Base-by-base conservation (phyloP, 2,113 vertebrate species). In the Nicator chloris region DNA sequence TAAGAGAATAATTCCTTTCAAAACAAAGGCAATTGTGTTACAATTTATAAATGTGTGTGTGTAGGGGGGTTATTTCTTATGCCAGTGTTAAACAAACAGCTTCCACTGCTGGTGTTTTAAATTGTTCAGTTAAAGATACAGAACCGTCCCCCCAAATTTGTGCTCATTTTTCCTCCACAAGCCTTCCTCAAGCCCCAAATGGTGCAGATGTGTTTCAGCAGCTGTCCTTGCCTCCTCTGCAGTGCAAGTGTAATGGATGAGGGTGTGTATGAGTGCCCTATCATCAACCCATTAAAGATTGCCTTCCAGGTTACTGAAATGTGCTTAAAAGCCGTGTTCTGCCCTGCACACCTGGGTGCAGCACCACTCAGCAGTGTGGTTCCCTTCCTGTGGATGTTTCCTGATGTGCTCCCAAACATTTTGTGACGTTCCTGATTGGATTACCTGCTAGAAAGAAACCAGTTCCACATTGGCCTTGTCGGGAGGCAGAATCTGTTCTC, bases 11-110 rank as follows among this genome's bases (percentile, higher is more conserved):
- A 92, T 59, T 82, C 80, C 50, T 88, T 61, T 66, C 40, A 54
- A 94, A 95, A 96, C 86, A 95, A 94, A 94, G 50, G 59, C 83
- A 91, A 93, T 91, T 95, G 91, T 93, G 69, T 51, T 77, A 20
- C 44, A 59, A 89, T 87, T 80, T 69, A 47, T 90, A 49, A 53
- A 5, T 17, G 3, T 20, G 37, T 8, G 24, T 20, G 6, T 3
- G 11, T 5, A 6, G 3, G 4, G 16, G 4, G 23, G 3, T 27
- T 39, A 12, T 76, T 88, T 86, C 59, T 90, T 33, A 35, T 37
- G 50, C 35, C 56, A 73, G 30, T 9, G 26, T 60, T 68, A 63
- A 94, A 50, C 16, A 84, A 95, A 71, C 60, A 72, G 4, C 9
- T 69, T 27, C 51, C 26, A 35, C 24, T 42, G 53, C 23, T 65